phyloP scores from a whole-genome alignment of 2,113 vertebrate genomes.

The Suricata suricatta region DNA sequence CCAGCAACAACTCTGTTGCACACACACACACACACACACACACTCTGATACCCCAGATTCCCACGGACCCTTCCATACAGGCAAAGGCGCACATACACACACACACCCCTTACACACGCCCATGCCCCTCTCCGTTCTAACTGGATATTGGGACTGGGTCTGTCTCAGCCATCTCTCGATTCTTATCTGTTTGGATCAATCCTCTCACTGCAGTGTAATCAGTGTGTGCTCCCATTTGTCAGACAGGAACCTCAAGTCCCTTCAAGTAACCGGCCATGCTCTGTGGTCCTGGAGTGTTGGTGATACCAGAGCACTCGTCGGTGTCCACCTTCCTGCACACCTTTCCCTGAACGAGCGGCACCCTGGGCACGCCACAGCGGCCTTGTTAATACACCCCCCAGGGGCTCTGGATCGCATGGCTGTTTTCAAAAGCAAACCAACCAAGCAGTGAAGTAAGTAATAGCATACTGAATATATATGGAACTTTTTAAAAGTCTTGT shows the following conservation, averaged over 20 bases:
- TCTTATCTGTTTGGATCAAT: background rate
- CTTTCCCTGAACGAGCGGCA: fast-evolving
- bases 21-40: background rate
- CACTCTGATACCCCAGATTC: background rate
- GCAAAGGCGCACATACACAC: background rate
- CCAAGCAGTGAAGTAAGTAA: background rate
- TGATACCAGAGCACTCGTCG: background rate
- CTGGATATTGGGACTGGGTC: background rate
- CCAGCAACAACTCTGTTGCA: background rate
- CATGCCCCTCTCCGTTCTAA: background rate
- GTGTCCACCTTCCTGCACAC: background rate
- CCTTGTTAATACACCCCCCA: background rate
- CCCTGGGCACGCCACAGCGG: background rate
- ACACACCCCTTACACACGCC: background rate
- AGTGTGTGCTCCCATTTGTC: background rate
- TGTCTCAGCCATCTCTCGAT: background rate
- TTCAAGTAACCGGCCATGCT: background rate
- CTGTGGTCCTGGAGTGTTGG: background rate
- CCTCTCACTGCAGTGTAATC: background rate
- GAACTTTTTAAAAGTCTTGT: background rate
- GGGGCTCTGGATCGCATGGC: background rate
- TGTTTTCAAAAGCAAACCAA: background rate
- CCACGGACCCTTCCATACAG: background rate
- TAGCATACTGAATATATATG: background rate
- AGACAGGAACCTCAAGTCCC: background rate